Base-by-base conservation (phyloP, 2,797 vertebrate genomes). In the Rhodeus uyekii region DNA sequence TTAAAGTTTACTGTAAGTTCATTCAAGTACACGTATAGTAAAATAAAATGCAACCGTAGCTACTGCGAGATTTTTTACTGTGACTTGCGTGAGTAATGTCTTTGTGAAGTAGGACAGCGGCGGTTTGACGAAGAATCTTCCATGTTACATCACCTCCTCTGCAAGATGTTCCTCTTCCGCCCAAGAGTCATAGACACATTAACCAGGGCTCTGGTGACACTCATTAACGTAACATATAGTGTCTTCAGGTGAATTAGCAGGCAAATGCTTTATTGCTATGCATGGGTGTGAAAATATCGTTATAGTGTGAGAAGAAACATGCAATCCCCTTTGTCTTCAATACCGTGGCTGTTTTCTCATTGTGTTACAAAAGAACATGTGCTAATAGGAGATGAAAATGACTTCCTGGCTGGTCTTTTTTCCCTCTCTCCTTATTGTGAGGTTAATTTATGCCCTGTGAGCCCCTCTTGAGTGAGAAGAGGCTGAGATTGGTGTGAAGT, bases 361-460 rank as follows among this genome's bases (percentile, higher is more conserved):
- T 53, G 18, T 50, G 72, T 78, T 83, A 85, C 84, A 27, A 76
- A 80, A 69, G 83, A 88, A 89, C 86, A 77, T 29, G 80, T 83
- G 86, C 84, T 89, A 91, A 92, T 87, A 78, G 6, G 32, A 89
- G 88, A 85, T 68, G 81, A 90, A 86, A 93, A 93, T 90, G 83
- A 89, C 86, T 87, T 86, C 86, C 87, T 91, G 88, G 90, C 91
- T 93, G 89, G 92, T 91, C 72, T 82, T 77, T 81, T 75, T 48
- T 24, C 16, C 24, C 64, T 64, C 18, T 76, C 44, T 78, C 18
- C 53, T 32, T 55, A 69, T 74, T 64, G 34, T 67, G 8, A 10
- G 88, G 86, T 87, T 94, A 94, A 94, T 94, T 94, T 94, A 94
- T 94, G 94, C 93, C 90, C 90, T 92, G 93, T 86, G 90, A 93